Evolutionary conservation across 1,140 invertebrate species (phyloP).

Genomic region (Zaprionus taronus): DNA sequence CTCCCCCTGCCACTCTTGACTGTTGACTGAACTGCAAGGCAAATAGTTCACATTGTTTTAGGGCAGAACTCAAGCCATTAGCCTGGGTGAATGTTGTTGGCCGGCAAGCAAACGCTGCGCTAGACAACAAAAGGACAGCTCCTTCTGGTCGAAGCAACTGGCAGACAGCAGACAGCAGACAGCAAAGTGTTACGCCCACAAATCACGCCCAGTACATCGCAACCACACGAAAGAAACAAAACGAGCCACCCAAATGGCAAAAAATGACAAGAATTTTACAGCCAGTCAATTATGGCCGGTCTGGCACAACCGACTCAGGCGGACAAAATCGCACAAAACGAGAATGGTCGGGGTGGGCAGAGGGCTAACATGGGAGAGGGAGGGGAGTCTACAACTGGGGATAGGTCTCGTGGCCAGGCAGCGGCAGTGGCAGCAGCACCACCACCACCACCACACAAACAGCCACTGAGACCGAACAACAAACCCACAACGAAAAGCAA

Average conservation of each 20-base stretch:
- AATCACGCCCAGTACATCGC: conserved; percentile 69
- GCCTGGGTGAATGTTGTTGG: conserved; percentile 51
- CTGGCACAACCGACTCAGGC: conserved; percentile 21
- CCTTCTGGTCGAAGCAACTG: conserved; percentile 11
- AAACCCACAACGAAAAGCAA: conserved; percentile 63
- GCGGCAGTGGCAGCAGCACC: not conserved
- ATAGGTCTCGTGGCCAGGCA: conserved; percentile 22
- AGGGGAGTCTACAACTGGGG: not conserved
- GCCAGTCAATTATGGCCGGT: conserved; percentile 74
- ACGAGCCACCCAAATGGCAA: conserved; percentile 50
- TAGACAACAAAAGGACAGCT: conserved; percentile 71
- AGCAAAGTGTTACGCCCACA: conserved; percentile 75
- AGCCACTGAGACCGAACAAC: conserved; percentile 33
- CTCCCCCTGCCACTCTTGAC: not conserved
- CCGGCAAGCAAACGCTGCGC: conserved; percentile 38
- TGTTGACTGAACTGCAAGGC: not conserved
- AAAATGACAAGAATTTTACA: conserved; percentile 78
- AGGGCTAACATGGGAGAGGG: not conserved
- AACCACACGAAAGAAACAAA: conserved; percentile 57
- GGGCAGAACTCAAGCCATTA: conserved; percentile 61
- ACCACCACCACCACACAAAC: conserved; percentile 42
- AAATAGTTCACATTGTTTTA: conserved; percentile 34
- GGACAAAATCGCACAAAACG: conserved; percentile 31
- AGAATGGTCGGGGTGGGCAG: conserved; percentile 1
- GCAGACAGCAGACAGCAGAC: conserved; percentile 40